Conservation (phyloP, 1,140 invertebrate genomes). For the Nasonia vitripennis region DNA sequence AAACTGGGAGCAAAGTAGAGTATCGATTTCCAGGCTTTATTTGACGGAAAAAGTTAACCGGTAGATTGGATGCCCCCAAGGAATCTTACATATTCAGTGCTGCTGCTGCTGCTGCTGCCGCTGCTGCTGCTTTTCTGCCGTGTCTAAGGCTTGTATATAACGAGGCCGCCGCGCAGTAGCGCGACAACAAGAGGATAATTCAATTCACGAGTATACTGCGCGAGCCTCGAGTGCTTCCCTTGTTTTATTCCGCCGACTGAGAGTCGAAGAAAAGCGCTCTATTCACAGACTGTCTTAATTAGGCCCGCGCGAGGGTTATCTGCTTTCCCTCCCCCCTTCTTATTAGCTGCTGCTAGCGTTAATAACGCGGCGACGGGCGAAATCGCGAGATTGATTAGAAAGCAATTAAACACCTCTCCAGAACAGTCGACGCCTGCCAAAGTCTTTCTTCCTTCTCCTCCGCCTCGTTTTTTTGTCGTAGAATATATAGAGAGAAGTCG, state of each 20-base stretch:
- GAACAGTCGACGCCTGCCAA: background rate
- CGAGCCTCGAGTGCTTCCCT: background rate
- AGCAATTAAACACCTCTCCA: background rate
- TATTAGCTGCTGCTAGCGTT: background rate
- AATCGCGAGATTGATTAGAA: slow-evolving; percentile 31
- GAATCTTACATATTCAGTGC: slow-evolving; percentile 1
- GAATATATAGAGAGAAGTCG: background rate
- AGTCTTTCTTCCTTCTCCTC: background rate
- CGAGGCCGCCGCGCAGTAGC: background rate
- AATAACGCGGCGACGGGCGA: background rate
- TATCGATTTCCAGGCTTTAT: background rate
- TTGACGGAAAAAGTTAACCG: background rate
- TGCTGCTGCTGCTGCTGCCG: background rate
- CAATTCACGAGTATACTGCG: background rate
- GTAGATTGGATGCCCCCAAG: background rate
- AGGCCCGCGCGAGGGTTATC: background rate
- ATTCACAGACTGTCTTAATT: slow-evolving; percentile 19
- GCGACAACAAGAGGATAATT: background rate
- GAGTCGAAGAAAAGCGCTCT: background rate
- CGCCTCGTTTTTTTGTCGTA: background rate
- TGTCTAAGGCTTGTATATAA: background rate
- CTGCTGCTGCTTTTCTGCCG: no score
- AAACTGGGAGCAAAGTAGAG: background rate
- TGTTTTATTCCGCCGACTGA: background rate
- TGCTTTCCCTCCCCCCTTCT: background rate